A percentile compares a stretch with the other conserved stretches of the same genome.
Conservation (phyloP, 2,113 vertebrate genomes). For the Sinocyclocheilus grahami region DNA sequence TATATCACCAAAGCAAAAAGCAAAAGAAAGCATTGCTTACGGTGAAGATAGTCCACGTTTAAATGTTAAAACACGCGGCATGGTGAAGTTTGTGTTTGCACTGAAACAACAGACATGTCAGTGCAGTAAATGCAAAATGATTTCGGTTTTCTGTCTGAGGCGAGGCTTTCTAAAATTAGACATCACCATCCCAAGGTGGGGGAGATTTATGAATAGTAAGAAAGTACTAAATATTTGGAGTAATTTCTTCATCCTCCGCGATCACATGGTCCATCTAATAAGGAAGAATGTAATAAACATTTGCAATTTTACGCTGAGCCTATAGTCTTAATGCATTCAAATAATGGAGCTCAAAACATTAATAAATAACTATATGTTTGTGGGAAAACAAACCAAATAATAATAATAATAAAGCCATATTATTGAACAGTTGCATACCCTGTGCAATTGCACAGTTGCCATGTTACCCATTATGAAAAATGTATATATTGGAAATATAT, state of each 20-base stretch:
- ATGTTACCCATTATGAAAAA: not conserved
- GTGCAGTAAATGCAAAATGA: slow-evolving; percentile 33
- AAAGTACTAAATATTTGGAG: not conserved
- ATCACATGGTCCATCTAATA: not conserved
- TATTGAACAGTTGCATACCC: not conserved
- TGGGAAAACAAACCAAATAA: no score
- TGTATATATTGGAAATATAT: not conserved
- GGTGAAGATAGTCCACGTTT: slow-evolving; percentile 53
- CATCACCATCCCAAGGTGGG: slow-evolving; percentile 6
- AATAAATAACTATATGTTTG: no score
- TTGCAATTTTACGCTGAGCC: no score
- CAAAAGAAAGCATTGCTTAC: slow-evolving; percentile 46
- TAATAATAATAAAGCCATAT: not conserved
- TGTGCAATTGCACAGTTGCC: no score
- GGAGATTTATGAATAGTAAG: slow-evolving; percentile 18
- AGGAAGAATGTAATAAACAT: not conserved
- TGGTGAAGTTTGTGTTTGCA: slow-evolving; percentile 39
- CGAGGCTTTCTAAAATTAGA: slow-evolving; percentile 43
- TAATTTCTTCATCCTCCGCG: not conserved
- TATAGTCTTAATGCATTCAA: no score
- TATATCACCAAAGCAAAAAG: slow-evolving; percentile 63
- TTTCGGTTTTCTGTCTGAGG: slow-evolving; percentile 35
- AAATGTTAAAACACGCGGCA: slow-evolving; percentile 47
- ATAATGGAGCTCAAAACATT: not conserved
- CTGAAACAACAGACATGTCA: slow-evolving; percentile 36